Conservation (phyloP, 2,113 vertebrate species). For the Cyprinodon brontotheroides region DNA sequence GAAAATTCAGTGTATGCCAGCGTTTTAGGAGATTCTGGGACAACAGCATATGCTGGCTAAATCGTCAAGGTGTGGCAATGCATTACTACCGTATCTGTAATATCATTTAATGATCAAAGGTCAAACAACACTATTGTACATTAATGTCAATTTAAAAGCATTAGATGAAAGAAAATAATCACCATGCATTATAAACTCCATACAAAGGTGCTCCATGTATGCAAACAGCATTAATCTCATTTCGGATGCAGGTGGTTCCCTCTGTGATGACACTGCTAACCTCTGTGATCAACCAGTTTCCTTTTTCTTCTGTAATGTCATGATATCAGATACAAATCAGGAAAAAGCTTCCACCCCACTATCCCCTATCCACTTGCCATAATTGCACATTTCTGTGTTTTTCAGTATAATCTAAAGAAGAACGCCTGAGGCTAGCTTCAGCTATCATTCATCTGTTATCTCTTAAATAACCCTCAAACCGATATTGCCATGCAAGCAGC, state of each 20-base stretch:
- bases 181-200: not conserved
- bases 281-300: not conserved
- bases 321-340: not conserved
- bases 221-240: not conserved
- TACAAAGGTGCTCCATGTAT: not conserved
- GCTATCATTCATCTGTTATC: slow-evolving; percentile 61
- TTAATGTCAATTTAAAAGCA: not conserved
- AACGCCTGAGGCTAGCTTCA: slow-evolving; percentile 16
- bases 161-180: not conserved
- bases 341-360: slow-evolving; percentile 7
- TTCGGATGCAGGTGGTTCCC: not conserved
- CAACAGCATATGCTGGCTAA: no score
- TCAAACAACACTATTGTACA: not conserved
- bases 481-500: slow-evolving; percentile 42
- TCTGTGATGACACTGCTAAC: not conserved
- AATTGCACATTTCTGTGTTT: slow-evolving; percentile 17
- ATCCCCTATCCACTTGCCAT: slow-evolving; percentile 20
- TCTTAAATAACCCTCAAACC: slow-evolving; percentile 58
- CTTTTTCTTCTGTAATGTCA: not conserved
- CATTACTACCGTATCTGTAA: no score
- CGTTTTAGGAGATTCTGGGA: no score
- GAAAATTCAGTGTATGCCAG: no score
- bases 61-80: no score
- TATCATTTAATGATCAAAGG: no score
- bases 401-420: slow-evolving; percentile 26